Evolutionary conservation across 1,140 invertebrate species (phyloP).

Genomic region (Ganaspis sp.): DNA sequence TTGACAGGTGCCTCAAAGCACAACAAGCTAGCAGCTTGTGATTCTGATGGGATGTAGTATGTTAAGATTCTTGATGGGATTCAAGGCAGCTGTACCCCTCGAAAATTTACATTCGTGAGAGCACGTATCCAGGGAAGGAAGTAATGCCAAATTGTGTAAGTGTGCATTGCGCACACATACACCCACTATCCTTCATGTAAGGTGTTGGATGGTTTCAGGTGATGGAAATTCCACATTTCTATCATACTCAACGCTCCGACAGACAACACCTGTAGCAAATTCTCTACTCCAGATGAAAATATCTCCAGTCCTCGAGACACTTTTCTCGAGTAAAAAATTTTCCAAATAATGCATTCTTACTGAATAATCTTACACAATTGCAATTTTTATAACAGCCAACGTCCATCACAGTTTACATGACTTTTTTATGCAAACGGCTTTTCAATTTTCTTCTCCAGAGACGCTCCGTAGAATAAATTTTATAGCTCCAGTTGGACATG

Average conservation of each 20-base stretch:
- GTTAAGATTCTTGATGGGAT: slow-evolving; percentile 15
- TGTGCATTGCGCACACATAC: not conserved
- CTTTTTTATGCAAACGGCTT: too few relatives aligned
- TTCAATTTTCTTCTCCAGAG: too few relatives aligned
- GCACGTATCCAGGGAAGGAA: not conserved
- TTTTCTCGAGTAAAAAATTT: not conserved
- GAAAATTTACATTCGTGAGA: slow-evolving; percentile 16
- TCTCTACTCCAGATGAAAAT: not conserved
- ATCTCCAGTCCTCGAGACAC: not conserved
- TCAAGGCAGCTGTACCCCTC: not conserved
- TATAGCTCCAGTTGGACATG: too few relatives aligned
- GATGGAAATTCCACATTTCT: slow-evolving; percentile 18
- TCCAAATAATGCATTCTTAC: not conserved
- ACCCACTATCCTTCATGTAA: not conserved
- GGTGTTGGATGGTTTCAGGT: not conserved
- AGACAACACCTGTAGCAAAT: not conserved
- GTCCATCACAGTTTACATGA: too few relatives aligned
- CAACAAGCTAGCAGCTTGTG: not conserved
- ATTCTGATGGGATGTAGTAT: slow-evolving; percentile 18
- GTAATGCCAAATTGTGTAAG: not conserved
- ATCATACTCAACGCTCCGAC: not conserved
- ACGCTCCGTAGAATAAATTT: too few relatives aligned
- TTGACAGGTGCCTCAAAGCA: not conserved
- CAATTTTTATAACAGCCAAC: too few relatives aligned
- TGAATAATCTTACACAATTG: not conserved